Base-by-base conservation (phyloP, 2,888 invertebrate genomes). In the Esperia sulphurella region DNA sequence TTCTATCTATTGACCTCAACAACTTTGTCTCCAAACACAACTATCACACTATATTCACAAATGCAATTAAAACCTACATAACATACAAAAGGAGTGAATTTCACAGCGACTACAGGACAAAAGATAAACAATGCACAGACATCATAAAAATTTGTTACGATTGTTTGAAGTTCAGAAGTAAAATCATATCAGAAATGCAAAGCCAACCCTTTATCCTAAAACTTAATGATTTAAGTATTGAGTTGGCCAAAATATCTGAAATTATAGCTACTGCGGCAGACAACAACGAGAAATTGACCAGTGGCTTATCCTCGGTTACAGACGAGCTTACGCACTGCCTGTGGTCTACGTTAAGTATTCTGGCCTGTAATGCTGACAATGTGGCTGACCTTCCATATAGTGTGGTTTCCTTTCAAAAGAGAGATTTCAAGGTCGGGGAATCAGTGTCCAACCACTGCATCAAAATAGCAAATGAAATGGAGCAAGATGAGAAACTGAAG, bases 61-160 rank as follows among this genome's bases (percentile, higher is more conserved):
- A 82, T 58, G 90, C 90, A 10, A 77, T 82, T 45, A 81, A 80
- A 58, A 76, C 80, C 14, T 91, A 83, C 58, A 66, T 88, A 6
- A 63, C 74, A 41, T 79, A 89, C 58, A 85, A 79, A 55, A 83
- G 77, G 59, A 79, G 71, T 58, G 80, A 82, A 48, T 71, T 67
- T 44, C 73, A 71, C 39, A 83, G 75, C 72, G 85, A 82, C 43
- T 79, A 78, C 48, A 81, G 82, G 61, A 74, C 74, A 21, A 76
- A 75, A 57, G 85, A 86, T 40, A 80, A 75, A 38, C 86, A 87
- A 57, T 90, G 90, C 55, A 74, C 77, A 48, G 87, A 90, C 39
- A 92, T 93, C 62, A 88, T 90, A 14, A 91, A 90, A 65, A 70
- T 91, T 41, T 79, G 92, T 33, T 92, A 91, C 54, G 83, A 91